phyloP scores from a whole-genome alignment of 1,140 invertebrate genomes.

The Chelonus insularis region DNA sequence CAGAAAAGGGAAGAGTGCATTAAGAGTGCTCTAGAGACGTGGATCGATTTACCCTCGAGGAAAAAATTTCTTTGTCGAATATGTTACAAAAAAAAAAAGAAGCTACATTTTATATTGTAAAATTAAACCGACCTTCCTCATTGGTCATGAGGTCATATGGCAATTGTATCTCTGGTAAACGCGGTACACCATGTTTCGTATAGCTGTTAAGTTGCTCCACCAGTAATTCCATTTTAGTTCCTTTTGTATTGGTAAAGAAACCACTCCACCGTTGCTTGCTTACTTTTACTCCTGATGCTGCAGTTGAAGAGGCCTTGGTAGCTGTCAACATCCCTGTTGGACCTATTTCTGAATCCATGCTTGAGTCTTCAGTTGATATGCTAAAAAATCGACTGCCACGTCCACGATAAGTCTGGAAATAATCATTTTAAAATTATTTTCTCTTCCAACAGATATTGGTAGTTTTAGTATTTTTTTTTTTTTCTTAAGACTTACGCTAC shows the following conservation, averaged over 20 bases:
- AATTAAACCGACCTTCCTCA: slow-evolving; percentile 55
- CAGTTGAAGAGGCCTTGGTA: slow-evolving; percentile 39
- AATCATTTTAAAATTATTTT: background rate
- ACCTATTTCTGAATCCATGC: slow-evolving; percentile 51
- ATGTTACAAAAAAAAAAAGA: background rate
- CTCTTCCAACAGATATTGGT: too few species aligned
- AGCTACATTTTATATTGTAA: slow-evolving; percentile 10
- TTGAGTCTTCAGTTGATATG: slow-evolving; percentile 66
- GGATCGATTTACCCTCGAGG: slow-evolving; percentile 26
- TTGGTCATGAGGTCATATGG: slow-evolving; percentile 48
- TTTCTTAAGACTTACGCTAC: slow-evolving; percentile 52
- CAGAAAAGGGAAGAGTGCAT: background rate
- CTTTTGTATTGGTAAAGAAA: slow-evolving; percentile 69
- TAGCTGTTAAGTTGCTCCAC: slow-evolving; percentile 71
- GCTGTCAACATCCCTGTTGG: slow-evolving; percentile 38
- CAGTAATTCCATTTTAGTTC: slow-evolving; percentile 67
- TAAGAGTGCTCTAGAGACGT: slow-evolving; percentile 14
- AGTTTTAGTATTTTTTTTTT: too few species aligned
- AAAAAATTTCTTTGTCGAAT: slow-evolving; percentile 9
- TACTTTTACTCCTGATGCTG: slow-evolving; percentile 46
- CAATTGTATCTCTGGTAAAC: slow-evolving; percentile 48
- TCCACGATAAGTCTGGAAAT: slow-evolving; percentile 56
- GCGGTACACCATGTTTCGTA: slow-evolving; percentile 70
- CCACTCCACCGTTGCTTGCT: slow-evolving; percentile 70
- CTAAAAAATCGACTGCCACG: slow-evolving; percentile 65